Percentiles rank a stretch among this genome's conserved stretches.
Conservation (phyloP, 2,888 invertebrate species). For the Stictocephala bisonia region DNA sequence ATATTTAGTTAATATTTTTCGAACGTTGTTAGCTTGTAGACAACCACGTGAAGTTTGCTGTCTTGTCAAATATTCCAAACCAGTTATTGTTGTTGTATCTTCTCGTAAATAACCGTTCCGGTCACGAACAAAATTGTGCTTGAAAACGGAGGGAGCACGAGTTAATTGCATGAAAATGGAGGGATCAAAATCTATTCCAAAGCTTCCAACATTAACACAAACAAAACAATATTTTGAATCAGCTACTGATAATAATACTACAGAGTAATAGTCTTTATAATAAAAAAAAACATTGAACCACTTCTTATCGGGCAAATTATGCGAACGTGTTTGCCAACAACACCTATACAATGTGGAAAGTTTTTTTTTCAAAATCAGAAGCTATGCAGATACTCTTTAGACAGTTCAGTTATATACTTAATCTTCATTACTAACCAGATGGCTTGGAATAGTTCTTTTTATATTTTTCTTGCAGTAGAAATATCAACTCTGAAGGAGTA, state of each 20-base stretch:
- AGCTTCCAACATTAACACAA: constrained; percentile 24
- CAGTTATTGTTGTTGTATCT: constrained; percentile 53
- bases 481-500: too few species aligned
- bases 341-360: too few species aligned
- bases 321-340: too few species aligned
- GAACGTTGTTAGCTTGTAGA: constrained; percentile 50
- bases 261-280: constrained; percentile 49
- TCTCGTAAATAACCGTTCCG: constrained; percentile 51
- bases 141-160: constrained; percentile 51
- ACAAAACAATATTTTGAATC: constrained; percentile 33
- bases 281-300: too few species aligned
- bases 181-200: constrained; percentile 27
- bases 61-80: constrained; percentile 50
- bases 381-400: constrained; percentile 52
- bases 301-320: too few species aligned
- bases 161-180: constrained; percentile 25
- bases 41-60: constrained; percentile 43
- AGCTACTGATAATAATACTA: constrained; percentile 22
- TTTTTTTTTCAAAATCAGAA: constrained; percentile 54
- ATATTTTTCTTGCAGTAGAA: too few species aligned
- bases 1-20: constrained; percentile 47
- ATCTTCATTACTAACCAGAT: constrained; percentile 51
- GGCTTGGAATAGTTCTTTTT: constrained; percentile 52
- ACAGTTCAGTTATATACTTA: constrained; percentile 51
- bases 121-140: constrained; percentile 54